Base-by-base conservation (phyloP, 1,140 invertebrate genomes). In the Asbolus verrucosus region DNA sequence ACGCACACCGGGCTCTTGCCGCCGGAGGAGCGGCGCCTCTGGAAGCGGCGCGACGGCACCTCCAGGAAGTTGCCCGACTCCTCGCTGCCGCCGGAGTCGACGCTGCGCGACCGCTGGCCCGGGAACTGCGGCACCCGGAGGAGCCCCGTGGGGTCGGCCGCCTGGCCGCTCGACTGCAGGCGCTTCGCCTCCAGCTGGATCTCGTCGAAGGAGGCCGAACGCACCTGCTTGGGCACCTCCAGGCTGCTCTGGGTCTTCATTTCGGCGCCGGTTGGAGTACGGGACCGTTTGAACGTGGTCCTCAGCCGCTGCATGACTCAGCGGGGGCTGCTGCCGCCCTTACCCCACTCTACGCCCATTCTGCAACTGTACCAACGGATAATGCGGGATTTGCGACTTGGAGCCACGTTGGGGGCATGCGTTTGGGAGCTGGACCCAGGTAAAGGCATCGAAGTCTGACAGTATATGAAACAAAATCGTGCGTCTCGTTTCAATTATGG, bases 191-290 rank as follows among this genome's bases (percentile, higher is more conserved):
- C 91, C 75, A 94, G 79, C 78, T 94, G 91, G 78, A 94, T 94
- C 83, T 94, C 92, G 83, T 94, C 93, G 83, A 94, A 94, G 61
- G 92, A 94, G 31, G 92, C 92, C 33, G 92, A 93, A 62, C 90
- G 81, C 74, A 94, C 90, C 85, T 94, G 92, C 79, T 93, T 93
- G 30, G 93, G 92, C 65, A 94, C 92, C 81, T 94, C 93, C 66
- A 94, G 87, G 80, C 92, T 94, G 83, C 91, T 93, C 81, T 94
- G 92, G 65, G 91, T 92, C 84, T 94, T 94, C 92, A 94, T 94
- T 81, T 94, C 92, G 73, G 91, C 90, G 54, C 92, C 92, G 50
- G 92, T 94, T 24, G 93, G 93, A 63, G 93, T 94, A 69, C 90
- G 87, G 75, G 92, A 94, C 75, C 92, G 88, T 82, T 91, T 93